Evolutionary conservation across 2,888 invertebrate genomes (phyloP).

Genomic region (Hemistola chrysoprasaria): DNA sequence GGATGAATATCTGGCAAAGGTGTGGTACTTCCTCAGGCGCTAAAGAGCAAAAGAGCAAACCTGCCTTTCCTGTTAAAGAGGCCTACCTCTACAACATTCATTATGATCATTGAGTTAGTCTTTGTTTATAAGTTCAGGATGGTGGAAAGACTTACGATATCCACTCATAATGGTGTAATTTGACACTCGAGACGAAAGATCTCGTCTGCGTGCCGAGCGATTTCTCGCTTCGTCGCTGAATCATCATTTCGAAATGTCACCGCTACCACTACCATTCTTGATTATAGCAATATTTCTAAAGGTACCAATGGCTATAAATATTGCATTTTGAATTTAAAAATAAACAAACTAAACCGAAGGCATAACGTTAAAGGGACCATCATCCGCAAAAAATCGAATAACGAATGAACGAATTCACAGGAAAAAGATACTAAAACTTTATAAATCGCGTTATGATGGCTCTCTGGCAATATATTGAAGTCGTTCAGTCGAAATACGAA

Average conservation of each 20-base stretch:
- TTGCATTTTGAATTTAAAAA: too few species aligned
- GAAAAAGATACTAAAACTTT: constrained; percentile 27
- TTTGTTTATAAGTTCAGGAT: too few species aligned
- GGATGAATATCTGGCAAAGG: too few species aligned
- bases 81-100: too few species aligned
- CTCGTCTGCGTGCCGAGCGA: constrained; percentile 1
- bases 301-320: too few species aligned
- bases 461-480: constrained; percentile 29
- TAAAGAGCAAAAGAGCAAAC: too few species aligned
- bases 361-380: constrained; percentile 3
- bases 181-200: constrained; percentile 14
- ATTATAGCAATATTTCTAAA: too few species aligned
- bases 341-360: too few species aligned
- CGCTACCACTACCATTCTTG: too few species aligned
- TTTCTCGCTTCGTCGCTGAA: constrained; percentile 7
- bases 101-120: too few species aligned
- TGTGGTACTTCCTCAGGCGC: too few species aligned
- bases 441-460: constrained; percentile 32
- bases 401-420: constrained; percentile 5
- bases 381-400: constrained; percentile 15
- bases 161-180: constrained; percentile 9
- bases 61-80: too few species aligned
- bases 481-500: constrained; percentile 28
- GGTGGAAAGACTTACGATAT: constrained; percentile 5
- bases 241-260: constrained; percentile 9